Conservation (phyloP, 2,797 vertebrate genomes). For the Tinamus major region DNA sequence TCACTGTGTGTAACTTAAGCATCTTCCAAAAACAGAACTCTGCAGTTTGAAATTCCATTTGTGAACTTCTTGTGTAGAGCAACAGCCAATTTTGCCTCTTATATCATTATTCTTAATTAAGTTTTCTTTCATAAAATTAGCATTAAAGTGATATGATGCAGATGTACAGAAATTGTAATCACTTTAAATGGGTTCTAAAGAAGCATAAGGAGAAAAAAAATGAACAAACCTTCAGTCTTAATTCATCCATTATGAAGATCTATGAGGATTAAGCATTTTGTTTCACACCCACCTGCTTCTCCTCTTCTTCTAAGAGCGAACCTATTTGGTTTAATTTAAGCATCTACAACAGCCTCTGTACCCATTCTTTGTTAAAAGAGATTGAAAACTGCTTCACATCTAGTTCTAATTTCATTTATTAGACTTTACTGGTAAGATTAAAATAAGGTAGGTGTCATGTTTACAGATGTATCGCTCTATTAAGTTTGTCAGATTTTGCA, state of each 20-base stretch:
- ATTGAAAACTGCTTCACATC: constrained; percentile 49
- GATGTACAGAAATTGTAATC: constrained; percentile 61
- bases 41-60: constrained; percentile 57
- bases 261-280: constrained; percentile 27
- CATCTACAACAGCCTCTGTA: background rate
- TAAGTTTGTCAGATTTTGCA: constrained; percentile 71
- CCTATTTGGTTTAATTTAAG: constrained; percentile 36
- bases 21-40: constrained; percentile 41
- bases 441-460: constrained; percentile 71
- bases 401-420: constrained; percentile 68
- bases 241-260: constrained; percentile 62
- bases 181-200: constrained; percentile 58
- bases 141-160: constrained; percentile 57
- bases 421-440: constrained; percentile 69
- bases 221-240: constrained; percentile 48
- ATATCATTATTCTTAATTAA: constrained; percentile 67
- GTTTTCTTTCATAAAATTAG: constrained; percentile 65
- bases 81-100: constrained; percentile 56
- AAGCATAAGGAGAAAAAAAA: background rate
- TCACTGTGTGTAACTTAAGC: constrained; percentile 36
- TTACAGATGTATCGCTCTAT: constrained; percentile 69
- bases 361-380: constrained; percentile 45
- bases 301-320: constrained; percentile 21
- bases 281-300: constrained; percentile 47
- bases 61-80: background rate